Evolutionary conservation across 2,888 invertebrate species (phyloP), one percentile per base, ranked within the genome.

Genomic region (Rhabditoides inermis): DNA sequence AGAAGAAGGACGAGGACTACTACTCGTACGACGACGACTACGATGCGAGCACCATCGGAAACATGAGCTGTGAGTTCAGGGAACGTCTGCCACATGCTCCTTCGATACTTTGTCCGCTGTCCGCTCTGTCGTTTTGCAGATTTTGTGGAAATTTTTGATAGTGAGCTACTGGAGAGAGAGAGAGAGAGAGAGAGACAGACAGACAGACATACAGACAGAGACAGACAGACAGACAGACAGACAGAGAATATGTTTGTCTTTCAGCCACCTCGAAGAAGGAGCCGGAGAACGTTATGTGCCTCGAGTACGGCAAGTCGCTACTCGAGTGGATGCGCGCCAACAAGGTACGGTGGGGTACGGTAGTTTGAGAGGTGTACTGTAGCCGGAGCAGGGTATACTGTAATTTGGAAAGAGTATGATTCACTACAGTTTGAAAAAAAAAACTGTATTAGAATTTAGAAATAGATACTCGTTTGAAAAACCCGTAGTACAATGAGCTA

Each of bases 391-490:
- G 65, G 10, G 60, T 69, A 27, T 72, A 65, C 51, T 70, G 70
- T 27, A 57, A 73, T 45, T 60, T 58, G 30, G 65, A 65, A 64
- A 88, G 91, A 0, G 89, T 89, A 74, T 95, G 95, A 12, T 98
- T 95, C 78, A 88, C 88, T 80, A 95, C 95, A 47, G 92, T 94
- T 80, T 92, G 95, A 15, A 87, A 90, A 30, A 91, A 90, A 73
- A 91, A 89, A 79, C 94, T 95, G 92, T 91, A 92, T 78, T 98
- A 95, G 95, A n/a, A n/a, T n/a, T n/a, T n/a, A n/a, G n/a, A n/a
- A n/a, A n/a, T n/a, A n/a, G n/a, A n/a, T n/a, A n/a, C n/a, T n/a
- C n/a, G n/a, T n/a, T n/a, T n/a, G n/a, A n/a, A n/a, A n/a, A n/a
- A n/a, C n/a, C n/a, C n/a, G n/a, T n/a, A n/a, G n/a, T n/a, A n/a